These are phyloP conservation scores for Arothron firmamentum DNA, from an alignment of 2,113 vertebrate species.

Conservation along the genomic window DNA sequence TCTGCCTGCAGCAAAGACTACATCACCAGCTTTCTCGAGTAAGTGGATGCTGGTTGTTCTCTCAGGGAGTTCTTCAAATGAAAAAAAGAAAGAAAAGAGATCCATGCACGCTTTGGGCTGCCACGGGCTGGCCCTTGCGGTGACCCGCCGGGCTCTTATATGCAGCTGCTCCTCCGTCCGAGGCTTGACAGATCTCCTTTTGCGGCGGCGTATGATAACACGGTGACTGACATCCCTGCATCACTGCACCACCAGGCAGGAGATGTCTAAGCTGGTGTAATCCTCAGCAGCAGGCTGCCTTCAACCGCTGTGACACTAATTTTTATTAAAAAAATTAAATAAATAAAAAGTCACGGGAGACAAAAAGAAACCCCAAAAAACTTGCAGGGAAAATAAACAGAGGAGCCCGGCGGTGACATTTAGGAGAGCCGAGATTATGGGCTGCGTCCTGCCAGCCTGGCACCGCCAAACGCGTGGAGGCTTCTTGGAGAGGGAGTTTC, in stretches of 20 bases:
- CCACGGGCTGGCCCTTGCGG: conserved; percentile 37
- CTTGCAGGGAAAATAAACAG: conserved; percentile 12
- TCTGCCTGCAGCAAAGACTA: conserved; percentile 98
- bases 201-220: conserved; percentile 36
- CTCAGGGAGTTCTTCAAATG: conserved; percentile 1
- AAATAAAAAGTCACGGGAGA: conserved; percentile 12
- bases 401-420: conserved; percentile 9
- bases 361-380: conserved; percentile 3
- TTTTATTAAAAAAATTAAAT: too few species aligned
- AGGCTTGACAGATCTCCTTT: conserved; percentile 46
- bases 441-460: conserved; percentile 27
- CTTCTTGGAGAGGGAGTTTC: conserved; percentile 5
- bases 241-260: conserved; percentile 36
- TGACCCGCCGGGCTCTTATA: conserved; percentile 33
- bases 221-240: conserved; percentile 33
- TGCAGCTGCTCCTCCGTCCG: conserved; percentile 12
- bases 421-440: conserved; percentile 9
- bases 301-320: conserved; percentile 14
- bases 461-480: conserved; percentile 7
- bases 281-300: conserved; percentile 22
- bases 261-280: conserved; percentile 31
- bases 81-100: conserved; percentile 6
- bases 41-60: conserved; percentile 77
- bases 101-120: conserved; percentile 31
- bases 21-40: conserved; percentile 99